Conservation (phyloP, 1,140 invertebrate genomes). For the Bathynomus jamesi region DNA sequence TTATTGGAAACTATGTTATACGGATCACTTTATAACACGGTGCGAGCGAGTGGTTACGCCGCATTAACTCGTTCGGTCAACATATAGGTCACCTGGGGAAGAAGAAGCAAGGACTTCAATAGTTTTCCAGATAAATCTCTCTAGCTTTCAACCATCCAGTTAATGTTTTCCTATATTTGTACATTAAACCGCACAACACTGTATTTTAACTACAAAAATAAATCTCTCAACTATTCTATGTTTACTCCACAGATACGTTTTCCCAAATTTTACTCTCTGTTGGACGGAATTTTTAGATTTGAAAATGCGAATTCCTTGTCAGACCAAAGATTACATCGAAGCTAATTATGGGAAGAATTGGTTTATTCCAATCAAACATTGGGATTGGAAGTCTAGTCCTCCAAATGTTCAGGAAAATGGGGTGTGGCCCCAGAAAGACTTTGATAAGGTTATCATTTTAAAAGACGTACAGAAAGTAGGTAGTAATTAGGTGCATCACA, state of each 20-base stretch:
- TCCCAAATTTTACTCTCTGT: constrained; percentile 51
- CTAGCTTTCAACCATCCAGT: too few relatives aligned
- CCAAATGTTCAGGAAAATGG: constrained; percentile 52
- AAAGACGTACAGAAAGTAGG: too few relatives aligned
- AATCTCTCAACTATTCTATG: constrained; percentile 5
- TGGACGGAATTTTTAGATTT: constrained; percentile 53
- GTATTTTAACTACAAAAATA: neutral
- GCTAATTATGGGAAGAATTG: constrained; percentile 54
- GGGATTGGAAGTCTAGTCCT: constrained; percentile 56
- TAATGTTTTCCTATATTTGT: neutral
- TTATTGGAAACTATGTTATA: too few relatives aligned
- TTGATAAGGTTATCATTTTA: constrained; percentile 47
- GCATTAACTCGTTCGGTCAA: too few relatives aligned
- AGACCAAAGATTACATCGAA: constrained; percentile 49
- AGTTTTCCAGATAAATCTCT: too few relatives aligned
- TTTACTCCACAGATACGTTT: constrained; percentile 48
- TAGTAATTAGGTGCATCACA: too few relatives aligned
- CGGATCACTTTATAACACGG: too few relatives aligned
- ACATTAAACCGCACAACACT: neutral
- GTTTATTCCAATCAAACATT: constrained; percentile 47
- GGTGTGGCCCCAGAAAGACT: constrained; percentile 48
- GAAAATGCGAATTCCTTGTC: constrained; percentile 51
- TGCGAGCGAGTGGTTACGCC: too few relatives aligned
- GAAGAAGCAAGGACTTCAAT: too few relatives aligned
- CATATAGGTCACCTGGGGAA: too few relatives aligned